Evolutionary conservation across 1,140 invertebrate species (phyloP).

Genomic region (Drosophila persimilis): DNA sequence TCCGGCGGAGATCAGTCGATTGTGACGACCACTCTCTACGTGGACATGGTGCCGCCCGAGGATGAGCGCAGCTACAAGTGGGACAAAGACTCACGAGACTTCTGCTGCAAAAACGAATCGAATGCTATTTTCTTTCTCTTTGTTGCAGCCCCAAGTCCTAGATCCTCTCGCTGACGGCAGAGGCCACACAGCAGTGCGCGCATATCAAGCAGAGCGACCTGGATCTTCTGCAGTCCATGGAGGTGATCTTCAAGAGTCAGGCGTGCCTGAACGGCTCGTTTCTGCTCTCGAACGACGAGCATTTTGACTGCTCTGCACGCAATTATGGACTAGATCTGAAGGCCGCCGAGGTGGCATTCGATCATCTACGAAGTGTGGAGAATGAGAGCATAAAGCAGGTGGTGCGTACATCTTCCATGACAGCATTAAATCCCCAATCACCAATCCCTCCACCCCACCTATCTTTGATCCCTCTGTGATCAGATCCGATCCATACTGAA

Average conservation of each 20-base stretch:
- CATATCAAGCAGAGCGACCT: conserved; percentile 87
- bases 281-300: conserved; percentile 86
- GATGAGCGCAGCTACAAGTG: too few relatives aligned
- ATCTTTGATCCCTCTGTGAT: not conserved
- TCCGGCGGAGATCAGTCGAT: too few relatives aligned
- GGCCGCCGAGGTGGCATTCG: conserved; percentile 86
- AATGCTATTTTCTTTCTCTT: too few relatives aligned
- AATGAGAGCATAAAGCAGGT: conserved; percentile 89
- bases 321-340: conserved; percentile 91
- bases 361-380: conserved; percentile 87
- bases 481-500: conserved; percentile 83
- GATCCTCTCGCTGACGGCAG: conserved; percentile 86
- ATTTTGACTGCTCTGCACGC: conserved; percentile 89
- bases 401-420: conserved; percentile 83
- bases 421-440: not conserved
- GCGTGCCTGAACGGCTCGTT: conserved; percentile 96
- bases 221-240: conserved; percentile 89
- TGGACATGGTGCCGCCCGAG: too few relatives aligned
- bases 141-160: too few relatives aligned
- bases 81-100: too few relatives aligned
- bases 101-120: too few relatives aligned
- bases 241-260: conserved; percentile 93
- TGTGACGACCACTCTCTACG: too few relatives aligned
- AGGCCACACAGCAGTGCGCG: conserved; percentile 86
- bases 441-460: conserved; percentile 20